Evolutionary conservation across 2,113 vertebrate genomes (phyloP).

Genomic region (Coptodon bakossiorum): DNA sequence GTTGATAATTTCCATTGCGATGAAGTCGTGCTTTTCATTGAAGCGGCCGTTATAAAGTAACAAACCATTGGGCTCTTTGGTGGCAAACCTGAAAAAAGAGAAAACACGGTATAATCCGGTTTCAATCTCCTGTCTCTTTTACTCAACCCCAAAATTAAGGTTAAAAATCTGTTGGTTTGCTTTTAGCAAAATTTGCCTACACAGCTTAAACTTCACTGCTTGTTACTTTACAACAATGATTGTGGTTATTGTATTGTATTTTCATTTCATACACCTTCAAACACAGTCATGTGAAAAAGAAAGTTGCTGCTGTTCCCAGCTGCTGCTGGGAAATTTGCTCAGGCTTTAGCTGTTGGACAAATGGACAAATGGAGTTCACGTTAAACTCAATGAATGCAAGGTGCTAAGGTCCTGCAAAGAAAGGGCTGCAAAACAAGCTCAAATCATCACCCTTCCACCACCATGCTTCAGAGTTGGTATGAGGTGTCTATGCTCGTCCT

Average conservation of each 20-base stretch:
- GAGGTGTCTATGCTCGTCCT: not conserved
- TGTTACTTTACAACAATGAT: not conserved
- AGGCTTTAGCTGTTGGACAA: not conserved
- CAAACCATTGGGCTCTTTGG: slow-evolving; percentile 80
- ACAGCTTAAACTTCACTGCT: not conserved
- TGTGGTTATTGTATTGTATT: not conserved
- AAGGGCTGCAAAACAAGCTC: not conserved
- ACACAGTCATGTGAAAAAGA: not conserved
- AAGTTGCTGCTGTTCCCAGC: not conserved
- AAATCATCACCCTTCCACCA: not conserved
- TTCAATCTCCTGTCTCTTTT: not conserved
- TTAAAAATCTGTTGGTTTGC: not conserved
- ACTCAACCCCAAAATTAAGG: not conserved
- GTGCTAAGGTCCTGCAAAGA: not conserved
- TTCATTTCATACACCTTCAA: not conserved
- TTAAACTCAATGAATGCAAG: not conserved
- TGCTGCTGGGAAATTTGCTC: not conserved
- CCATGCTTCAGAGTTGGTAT: not conserved
- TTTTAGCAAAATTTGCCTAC: not conserved
- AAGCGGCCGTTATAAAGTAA: slow-evolving; percentile 94
- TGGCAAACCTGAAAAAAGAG: slow-evolving; percentile 79
- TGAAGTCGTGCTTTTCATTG: slow-evolving; percentile 93
- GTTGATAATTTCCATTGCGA: slow-evolving; percentile 87
- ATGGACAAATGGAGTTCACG: not conserved
- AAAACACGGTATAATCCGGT: not conserved